A percentile compares a stretch with the other conserved stretches of the same genome.
These are phyloP conservation scores for Dinoponera quadriceps DNA, from an alignment of 1,140 invertebrate species.

Conservation along the genomic window DNA sequence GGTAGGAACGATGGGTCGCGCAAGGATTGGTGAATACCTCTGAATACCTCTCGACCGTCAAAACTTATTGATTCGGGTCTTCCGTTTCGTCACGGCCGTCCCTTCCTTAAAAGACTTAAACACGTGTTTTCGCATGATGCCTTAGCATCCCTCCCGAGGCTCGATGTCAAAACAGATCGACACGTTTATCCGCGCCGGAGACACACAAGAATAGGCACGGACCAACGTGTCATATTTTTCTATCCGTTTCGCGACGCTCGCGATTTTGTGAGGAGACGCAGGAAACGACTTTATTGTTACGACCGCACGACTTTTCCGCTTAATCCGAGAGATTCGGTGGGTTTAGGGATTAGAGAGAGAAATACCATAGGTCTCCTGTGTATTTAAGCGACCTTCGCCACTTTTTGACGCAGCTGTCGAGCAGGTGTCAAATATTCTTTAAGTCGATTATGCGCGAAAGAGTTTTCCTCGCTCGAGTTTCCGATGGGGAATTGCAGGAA, in stretches of 20 bases:
- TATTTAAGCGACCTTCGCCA: background rate
- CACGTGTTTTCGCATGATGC: conserved; percentile 66
- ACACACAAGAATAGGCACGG: background rate
- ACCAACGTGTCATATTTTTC: background rate
- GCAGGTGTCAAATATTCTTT: too few relatives aligned
- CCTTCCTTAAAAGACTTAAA: conserved; percentile 43
- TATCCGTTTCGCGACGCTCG: background rate
- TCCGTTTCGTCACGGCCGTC: conserved; percentile 69
- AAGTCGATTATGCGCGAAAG: too few relatives aligned
- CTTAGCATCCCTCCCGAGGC: conserved; percentile 56
- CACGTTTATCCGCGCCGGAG: background rate
- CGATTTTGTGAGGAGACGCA: conserved; percentile 1
- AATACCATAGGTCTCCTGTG: background rate
- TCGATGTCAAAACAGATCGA: conserved; percentile 71
- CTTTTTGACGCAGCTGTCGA: background rate
- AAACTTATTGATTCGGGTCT: conserved; percentile 72
- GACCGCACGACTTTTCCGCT: background rate
- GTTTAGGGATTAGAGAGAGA: background rate
- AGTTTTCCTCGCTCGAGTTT: too few relatives aligned
- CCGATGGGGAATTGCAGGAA: too few relatives aligned
- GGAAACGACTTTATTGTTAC: background rate
- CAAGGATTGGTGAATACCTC: conserved; percentile 4
- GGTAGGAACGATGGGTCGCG: conserved; percentile 8
- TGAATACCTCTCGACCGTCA: conserved; percentile 71
- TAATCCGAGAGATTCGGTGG: background rate